Conservation (phyloP, 2,888 invertebrate genomes). For the Drosophila emarginata region DNA sequence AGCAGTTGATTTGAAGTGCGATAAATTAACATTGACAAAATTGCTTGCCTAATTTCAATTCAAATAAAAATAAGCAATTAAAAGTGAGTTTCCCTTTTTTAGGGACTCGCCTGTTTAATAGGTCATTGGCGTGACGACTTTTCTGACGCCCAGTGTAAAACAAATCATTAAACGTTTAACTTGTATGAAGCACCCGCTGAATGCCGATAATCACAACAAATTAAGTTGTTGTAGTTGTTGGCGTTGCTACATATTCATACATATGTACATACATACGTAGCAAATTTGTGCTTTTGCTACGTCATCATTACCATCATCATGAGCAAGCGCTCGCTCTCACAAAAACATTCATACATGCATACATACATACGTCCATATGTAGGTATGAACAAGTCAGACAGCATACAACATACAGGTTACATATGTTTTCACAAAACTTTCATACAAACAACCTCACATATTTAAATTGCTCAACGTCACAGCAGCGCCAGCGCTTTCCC, state of each 20-base stretch:
- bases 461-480: conserved; percentile 35
- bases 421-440: conserved; percentile 21
- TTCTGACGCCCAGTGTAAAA: conserved; percentile 32
- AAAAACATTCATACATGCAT: conserved; percentile 2
- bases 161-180: conserved; percentile 29
- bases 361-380: conserved; percentile 13
- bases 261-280: not conserved
- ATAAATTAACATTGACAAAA: too few species aligned
- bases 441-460: conserved; percentile 30
- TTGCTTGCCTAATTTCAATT: too few species aligned
- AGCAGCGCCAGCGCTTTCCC: not conserved
- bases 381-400: conserved; percentile 36
- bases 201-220: conserved; percentile 54
- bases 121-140: not conserved
- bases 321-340: not conserved
- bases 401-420: conserved; percentile 32
- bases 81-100: not conserved
- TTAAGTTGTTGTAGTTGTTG: conserved; percentile 52
- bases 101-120: conserved; percentile 12
- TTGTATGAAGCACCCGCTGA: conserved; percentile 23
- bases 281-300: conserved; percentile 31
- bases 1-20: too few species aligned
- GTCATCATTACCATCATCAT: conserved; percentile 35
- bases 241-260: not conserved
- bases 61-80: too few species aligned